Evolutionary conservation across 2,113 vertebrate genomes (phyloP), one percentile per base, ranked within the genome.

Genomic region (Nerophis lumbriciformis): DNA sequence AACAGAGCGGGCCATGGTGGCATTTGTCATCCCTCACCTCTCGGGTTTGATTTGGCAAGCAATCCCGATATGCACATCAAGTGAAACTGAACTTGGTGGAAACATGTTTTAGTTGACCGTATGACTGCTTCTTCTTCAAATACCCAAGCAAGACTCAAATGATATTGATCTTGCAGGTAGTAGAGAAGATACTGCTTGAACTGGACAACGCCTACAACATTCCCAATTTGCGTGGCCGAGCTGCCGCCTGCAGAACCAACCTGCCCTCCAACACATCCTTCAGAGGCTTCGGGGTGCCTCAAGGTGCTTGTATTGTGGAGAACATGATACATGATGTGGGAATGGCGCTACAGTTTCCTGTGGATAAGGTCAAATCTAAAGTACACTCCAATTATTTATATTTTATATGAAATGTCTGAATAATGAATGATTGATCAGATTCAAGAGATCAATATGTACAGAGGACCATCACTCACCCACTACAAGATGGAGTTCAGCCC

Each of bases 261-360:
- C 79, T 96, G 67, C 93, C 92, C 12, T 96, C 94, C 59, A 95
- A 94, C 69, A 94, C 92, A 0, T 83, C 92, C 48, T 95, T 95
- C 71, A 63, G 86, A 53, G 93, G 92, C 61, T 93, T 94, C 56
- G 93, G 93, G 1, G 93, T 93, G 39, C 92, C 92, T 0, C 91
- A 95, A 51, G 36, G 60, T 48, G 63, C 86, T 2, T 21, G 92
- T 66, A 75, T 92, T 0, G 59, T 85, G 2, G 93, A 95, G 80
- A 90, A 83, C 55, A 92, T 93, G 73, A 6, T 94, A n/a, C 79
- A 77, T 0, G 91, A 93, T 2, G 91, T 95, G 28, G 93, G 91
- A 1, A 21, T 83, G 60, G 72, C 61, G 3, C 89, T 93, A 68
- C 76, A 81, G 37, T 66, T 88, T 68, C 83, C 85, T 1, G 73